Conservation (phyloP, 2,888 invertebrate genomes). For the Holacanthella duospinosa region DNA sequence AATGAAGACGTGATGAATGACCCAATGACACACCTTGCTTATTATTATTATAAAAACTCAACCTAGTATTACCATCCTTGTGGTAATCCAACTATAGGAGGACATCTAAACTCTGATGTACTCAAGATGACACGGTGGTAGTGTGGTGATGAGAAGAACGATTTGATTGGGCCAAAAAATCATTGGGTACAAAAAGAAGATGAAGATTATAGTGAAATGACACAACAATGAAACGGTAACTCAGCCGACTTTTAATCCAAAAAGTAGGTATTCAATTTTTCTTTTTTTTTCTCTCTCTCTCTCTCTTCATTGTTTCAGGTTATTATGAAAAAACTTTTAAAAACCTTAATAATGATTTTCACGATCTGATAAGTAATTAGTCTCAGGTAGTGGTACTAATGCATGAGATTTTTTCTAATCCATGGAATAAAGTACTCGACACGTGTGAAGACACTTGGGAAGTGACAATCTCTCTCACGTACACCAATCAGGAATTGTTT, state of each 20-base stretch:
- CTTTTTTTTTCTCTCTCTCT: not conserved
- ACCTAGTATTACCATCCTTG: not conserved
- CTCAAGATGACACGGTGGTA: too few species aligned
- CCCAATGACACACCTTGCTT: slow-evolving; percentile 4
- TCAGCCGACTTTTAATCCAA: not conserved
- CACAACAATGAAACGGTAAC: not conserved
- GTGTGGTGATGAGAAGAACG: too few species aligned
- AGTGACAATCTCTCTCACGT: slow-evolving; percentile 5
- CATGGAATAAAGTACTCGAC: slow-evolving; percentile 7
- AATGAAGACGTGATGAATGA: slow-evolving; percentile 3
- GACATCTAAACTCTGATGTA: too few species aligned
- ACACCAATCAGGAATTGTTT: not conserved
- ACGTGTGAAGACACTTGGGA: slow-evolving; percentile 3
- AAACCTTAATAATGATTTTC: not conserved
- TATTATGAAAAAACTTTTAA: not conserved
- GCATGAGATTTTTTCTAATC: slow-evolving; percentile 1
- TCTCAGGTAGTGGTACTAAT: not conserved
- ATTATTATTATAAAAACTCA: not conserved
- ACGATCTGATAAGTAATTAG: not conserved
- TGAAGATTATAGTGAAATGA: too few species aligned
- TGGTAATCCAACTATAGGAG: too few species aligned
- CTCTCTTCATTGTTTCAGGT: not conserved
- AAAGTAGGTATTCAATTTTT: not conserved
- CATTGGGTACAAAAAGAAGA: too few species aligned
- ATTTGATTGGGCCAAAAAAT: too few species aligned